Base-by-base conservation (phyloP, 2,888 invertebrate genomes). In the Morpho achilles region DNA sequence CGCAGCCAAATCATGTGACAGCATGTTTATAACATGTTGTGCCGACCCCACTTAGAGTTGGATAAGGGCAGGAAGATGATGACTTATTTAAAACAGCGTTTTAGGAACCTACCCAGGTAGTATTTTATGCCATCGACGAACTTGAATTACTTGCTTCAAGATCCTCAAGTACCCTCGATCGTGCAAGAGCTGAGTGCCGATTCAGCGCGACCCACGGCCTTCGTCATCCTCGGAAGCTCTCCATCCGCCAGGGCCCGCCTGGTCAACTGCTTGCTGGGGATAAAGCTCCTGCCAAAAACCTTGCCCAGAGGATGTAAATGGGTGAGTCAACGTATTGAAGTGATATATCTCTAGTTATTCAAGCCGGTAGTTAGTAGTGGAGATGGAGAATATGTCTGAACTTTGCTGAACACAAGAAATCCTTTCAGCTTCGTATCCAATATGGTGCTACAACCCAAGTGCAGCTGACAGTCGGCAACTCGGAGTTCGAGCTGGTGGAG, bases 211-310 rank as follows among this genome's bases (percentile, higher is more conserved):
- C 86, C 91, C n/a, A 94, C 95, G 0, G 93, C 94, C 8, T 87
- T 96, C 53, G 91, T 96, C n/a, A 80, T 96, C 8, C 87, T 95
- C 61, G 96, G 96, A 40, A 94, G 94, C 67, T 93, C 92, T 57
- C 91, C 92, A n/a, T 91, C 92, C 62, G 94, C 95, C 0, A 93
- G 94, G 72, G 95, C 95, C 0, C 83, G 93, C 7, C 85, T 97
- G 56, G 92, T 95, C 10, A 96, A 97, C 79, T 92, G 93, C 61
- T 82, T 97, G 51, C 88, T 97, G 54, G 94, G 94, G 0, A 87
- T 92, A 59, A 81, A 90, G 32, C 84, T 96, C 61, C 84, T 96
- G 61, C 96, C 96, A 0, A 82, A 82, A 0, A 69, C 91, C 0
- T 77, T 87, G 62, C 91, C 92, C 8, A 87, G 91, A 10, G 91